A percentile compares a stretch with the other conserved stretches of the same genome.
Evolutionary conservation across 1,140 invertebrate genomes (phyloP).

Genomic region (Euwallacea similis): DNA sequence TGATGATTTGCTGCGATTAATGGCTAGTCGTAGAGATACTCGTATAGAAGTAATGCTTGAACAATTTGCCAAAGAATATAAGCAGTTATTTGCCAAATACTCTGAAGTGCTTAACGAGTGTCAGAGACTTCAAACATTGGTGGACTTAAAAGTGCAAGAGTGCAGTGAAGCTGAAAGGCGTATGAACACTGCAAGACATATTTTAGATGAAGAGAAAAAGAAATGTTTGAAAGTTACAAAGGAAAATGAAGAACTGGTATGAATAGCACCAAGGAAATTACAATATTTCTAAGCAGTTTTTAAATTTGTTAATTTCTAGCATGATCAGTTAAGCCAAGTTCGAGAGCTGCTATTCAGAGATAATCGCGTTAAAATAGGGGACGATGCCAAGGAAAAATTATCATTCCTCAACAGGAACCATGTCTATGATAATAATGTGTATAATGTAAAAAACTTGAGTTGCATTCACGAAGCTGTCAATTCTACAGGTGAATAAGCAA

Average conservation of each 20-base stretch:
- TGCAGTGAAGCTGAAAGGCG: conserved; percentile 68
- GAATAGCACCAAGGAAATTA: conserved; percentile 16
- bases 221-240: conserved; percentile 64
- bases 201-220: conserved; percentile 77
- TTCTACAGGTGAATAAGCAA: conserved; percentile 45
- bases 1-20: conserved; percentile 46
- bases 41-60: conserved; percentile 41
- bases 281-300: background rate
- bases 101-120: conserved; percentile 42
- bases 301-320: conserved; percentile 56
- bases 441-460: conserved; percentile 56
- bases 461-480: conserved; percentile 50
- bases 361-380: conserved; percentile 65
- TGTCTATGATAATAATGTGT: conserved; percentile 57
- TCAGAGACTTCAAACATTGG: conserved; percentile 38
- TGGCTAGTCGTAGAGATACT: conserved; percentile 36
- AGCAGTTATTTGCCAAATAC: conserved; percentile 38
- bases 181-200: conserved; percentile 72
- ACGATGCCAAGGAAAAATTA: conserved; percentile 79
- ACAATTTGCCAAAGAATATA: conserved; percentile 43
- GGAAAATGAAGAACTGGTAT: conserved; percentile 65
- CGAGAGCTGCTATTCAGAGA: conserved; percentile 73
- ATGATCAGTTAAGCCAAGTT: conserved; percentile 71
- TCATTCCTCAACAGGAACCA: conserved; percentile 61
- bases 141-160: conserved; percentile 45